phyloP scores from a whole-genome alignment of 2,888 invertebrate genomes.

The Cetonia aurata region DNA sequence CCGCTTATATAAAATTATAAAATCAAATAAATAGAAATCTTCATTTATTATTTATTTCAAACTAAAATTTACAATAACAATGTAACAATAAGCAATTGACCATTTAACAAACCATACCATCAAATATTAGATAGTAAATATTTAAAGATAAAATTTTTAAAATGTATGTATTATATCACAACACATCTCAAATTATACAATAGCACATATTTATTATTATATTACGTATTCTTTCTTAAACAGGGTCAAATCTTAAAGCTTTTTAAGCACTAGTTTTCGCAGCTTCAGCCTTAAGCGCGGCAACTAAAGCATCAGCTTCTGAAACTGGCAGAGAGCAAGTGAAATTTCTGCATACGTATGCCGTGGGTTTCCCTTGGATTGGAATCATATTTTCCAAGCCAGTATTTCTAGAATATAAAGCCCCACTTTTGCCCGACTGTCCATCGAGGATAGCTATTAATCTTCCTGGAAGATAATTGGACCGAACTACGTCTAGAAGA shows the following conservation, averaged over 20 bases:
- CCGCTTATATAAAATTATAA: too few relatives aligned
- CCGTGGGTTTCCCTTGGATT: slow-evolving; percentile 75
- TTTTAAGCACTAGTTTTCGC: not conserved
- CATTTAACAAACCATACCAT: too few relatives aligned
- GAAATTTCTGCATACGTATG: slow-evolving; percentile 83
- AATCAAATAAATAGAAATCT: too few relatives aligned
- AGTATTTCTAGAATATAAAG: slow-evolving; percentile 63
- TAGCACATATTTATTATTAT: too few relatives aligned
- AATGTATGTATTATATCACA: too few relatives aligned
- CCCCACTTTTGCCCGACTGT: slow-evolving; percentile 63
- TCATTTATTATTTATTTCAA: too few relatives aligned
- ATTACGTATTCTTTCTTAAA: not conserved
- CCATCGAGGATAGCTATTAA: slow-evolving; percentile 77
- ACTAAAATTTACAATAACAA: too few relatives aligned
- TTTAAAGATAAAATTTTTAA: too few relatives aligned
- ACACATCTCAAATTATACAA: too few relatives aligned
- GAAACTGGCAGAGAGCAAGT: slow-evolving; percentile 83
- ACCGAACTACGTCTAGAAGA: slow-evolving; percentile 75
- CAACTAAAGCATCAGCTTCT: slow-evolving; percentile 73
- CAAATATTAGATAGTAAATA: too few relatives aligned
- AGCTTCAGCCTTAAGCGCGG: slow-evolving; percentile 64
- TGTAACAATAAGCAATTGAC: too few relatives aligned
- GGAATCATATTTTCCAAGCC: slow-evolving; percentile 67
- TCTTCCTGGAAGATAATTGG: slow-evolving; percentile 76
- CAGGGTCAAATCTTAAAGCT: not conserved